A percentile compares a stretch with the other conserved stretches of the same genome.
phyloP scores from a whole-genome alignment of 2,113 vertebrate species.

The Progne subis region DNA sequence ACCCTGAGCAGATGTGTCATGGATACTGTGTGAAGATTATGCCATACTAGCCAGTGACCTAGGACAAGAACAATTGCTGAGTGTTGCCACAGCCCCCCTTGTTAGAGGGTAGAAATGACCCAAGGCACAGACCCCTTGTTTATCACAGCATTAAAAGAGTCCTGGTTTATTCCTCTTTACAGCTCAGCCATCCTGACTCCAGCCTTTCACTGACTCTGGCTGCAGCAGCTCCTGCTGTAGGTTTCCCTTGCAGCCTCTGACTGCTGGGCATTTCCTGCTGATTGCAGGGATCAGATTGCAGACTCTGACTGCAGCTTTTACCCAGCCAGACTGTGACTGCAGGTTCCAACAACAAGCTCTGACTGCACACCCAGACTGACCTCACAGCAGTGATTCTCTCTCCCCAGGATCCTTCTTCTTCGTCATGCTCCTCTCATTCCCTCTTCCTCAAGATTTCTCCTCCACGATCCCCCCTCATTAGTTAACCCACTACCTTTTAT shows the following conservation, averaged over 20 bases:
- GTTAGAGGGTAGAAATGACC: background rate
- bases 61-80: fast-evolving
- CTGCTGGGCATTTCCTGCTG: background rate
- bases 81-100: background rate
- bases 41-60: fast-evolving
- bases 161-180: background rate
- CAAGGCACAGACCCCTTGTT: background rate
- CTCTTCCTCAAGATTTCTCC: background rate
- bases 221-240: background rate
- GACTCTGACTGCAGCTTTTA: background rate
- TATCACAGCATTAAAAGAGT: background rate
- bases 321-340: background rate
- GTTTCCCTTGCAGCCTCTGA: background rate
- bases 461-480: background rate
- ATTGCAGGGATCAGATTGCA: background rate
- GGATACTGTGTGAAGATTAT: background rate
- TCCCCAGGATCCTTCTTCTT: background rate
- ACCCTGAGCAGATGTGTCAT: background rate
- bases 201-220: background rate
- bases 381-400: background rate
- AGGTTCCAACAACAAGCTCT: background rate
- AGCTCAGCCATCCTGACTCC: background rate
- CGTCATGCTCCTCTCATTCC: background rate
- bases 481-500: background rate
- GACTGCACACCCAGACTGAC: background rate